A percentile compares a stretch with the other conserved stretches of the same genome.
Conservation (phyloP, 2,797 vertebrate species). For the Naso thynnoides region DNA sequence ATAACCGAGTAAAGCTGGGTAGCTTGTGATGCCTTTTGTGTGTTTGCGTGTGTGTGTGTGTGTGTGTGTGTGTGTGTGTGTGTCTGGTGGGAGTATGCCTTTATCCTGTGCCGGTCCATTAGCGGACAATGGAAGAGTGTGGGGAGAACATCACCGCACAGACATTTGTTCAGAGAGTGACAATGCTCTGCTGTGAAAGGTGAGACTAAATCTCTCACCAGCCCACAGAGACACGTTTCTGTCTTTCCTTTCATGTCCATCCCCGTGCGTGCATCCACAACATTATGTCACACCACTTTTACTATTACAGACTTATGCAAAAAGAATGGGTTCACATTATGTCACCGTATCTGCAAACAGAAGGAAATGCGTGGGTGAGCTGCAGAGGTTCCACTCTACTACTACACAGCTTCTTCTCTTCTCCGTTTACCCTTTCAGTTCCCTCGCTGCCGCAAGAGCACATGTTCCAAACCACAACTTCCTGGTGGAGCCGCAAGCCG, state of each 20-base stretch:
- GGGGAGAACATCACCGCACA: constrained; percentile 10
- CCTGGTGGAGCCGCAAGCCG: constrained; percentile 21
- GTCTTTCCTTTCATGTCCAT: not conserved
- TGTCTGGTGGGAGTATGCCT: constrained; percentile 23
- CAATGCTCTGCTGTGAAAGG: constrained; percentile 38
- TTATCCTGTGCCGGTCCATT: constrained; percentile 48
- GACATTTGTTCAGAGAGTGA: constrained; percentile 26
- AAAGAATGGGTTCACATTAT: not conserved
- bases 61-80: constrained; percentile 28
- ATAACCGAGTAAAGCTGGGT: constrained; percentile 5
- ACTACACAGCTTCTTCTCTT: constrained; percentile 3
- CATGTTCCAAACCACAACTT: constrained; percentile 73
- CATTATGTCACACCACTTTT: not conserved
- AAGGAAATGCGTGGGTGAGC: not conserved
- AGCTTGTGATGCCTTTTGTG: constrained; percentile 35
- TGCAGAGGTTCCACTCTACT: constrained; percentile 30
- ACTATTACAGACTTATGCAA: not conserved
- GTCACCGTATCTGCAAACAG: not conserved
- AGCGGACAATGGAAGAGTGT: constrained; percentile 46
- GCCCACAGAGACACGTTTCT: not conserved
- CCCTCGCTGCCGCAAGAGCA: constrained; percentile 52
- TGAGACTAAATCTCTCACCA: constrained; percentile 21
- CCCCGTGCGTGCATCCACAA: no score
- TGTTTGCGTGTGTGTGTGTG: constrained; percentile 18
- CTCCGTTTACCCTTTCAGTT: constrained; percentile 41